Evolutionary conservation across 30 jellyfish, hydroid and myxozoan genomes (phyloP), one percentile per base, ranked within the genome.

Genomic region (Turritopsis dohrnii): DNA sequence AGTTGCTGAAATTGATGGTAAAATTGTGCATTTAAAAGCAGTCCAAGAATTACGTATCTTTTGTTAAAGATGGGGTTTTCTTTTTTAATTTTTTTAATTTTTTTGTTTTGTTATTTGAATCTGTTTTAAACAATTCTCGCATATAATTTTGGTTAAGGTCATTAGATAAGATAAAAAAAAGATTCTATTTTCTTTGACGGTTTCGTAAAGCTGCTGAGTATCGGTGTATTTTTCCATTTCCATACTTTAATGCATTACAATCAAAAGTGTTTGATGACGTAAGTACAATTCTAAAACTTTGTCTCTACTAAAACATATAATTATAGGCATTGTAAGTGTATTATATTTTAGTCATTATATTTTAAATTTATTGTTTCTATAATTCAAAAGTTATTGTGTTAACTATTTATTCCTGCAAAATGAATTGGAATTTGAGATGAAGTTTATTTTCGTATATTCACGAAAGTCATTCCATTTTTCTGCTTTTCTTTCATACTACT

Each of bases 191-290:
- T 69, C 30, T 16, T 21, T 22, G 28, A 22, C 30, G 74, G 71
- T 16, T 29, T 20, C 31, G 17, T 8, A 23, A 5, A 93, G 98
- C 96, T 83, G 99, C 89, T 29, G 79, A 84, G 25, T 94, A 80
- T 72, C 88, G 99, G 25, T 52, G 83, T 60, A 76, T 94, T 71
- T 94, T 94, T 75, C 81, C 89, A 16, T 94, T 94, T 65, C 88
- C 96, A 1, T 83, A 88, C 71, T 94, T 94, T 89, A 94, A 94
- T 81, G 86, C 89, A 1, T 88, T 94, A 66, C 99, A 94, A 53
- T 89, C 99, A 28, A 86, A 89, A 76, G 95, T 86, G 24, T 94
- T 94, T 77, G 96, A 94, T 54, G 93, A 89, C 29, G 99, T 94
- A 83, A 83, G 95, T 53, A 41, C 54, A 16, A 19, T n/a, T 52